A percentile compares a stretch with the other conserved stretches of the same genome.
Evolutionary conservation across 2,113 vertebrate species (phyloP).

Genomic region (Prinia subflava): DNA sequence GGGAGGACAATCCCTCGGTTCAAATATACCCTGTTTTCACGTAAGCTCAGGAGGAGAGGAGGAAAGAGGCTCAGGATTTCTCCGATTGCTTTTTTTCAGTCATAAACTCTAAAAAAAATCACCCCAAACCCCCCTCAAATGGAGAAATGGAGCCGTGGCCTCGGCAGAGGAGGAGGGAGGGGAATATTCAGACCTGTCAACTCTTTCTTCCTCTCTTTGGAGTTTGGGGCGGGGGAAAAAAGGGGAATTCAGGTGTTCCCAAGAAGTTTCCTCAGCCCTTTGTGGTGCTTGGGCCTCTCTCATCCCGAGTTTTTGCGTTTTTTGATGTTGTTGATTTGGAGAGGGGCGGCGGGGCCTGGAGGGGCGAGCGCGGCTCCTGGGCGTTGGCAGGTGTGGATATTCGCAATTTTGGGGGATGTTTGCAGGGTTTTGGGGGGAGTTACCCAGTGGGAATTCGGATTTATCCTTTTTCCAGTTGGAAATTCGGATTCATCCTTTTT

Average conservation of each 20-base stretch:
- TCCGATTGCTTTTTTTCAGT: constrained; percentile 63
- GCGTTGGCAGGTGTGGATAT: not conserved
- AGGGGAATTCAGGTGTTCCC: not conserved
- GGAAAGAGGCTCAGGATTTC: constrained; percentile 69
- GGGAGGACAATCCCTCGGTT: constrained; percentile 91
- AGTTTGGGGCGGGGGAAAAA: not conserved
- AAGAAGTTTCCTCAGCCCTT: not conserved
- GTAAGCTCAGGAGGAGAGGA: constrained; percentile 88
- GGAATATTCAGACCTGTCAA: constrained; percentile 48
- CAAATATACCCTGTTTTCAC: constrained; percentile 99
- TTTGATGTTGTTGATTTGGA: not conserved
- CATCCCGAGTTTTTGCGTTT: accelerated
- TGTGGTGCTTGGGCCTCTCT: not conserved
- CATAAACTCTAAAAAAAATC: constrained; percentile 43
- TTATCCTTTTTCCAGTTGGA: not conserved
- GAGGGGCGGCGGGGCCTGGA: not conserved
- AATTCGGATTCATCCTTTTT: not conserved
- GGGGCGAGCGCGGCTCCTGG: not conserved
- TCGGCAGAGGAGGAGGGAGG: not conserved
- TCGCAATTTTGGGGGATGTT: not conserved
- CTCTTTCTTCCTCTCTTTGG: constrained; percentile 47
- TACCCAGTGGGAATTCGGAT: not conserved
- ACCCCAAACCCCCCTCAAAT: accelerated
- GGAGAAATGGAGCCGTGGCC: not conserved
- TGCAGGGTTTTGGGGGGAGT: not conserved